phyloP scores from a whole-genome alignment of 2,888 invertebrate species.

The Tachina fera region DNA sequence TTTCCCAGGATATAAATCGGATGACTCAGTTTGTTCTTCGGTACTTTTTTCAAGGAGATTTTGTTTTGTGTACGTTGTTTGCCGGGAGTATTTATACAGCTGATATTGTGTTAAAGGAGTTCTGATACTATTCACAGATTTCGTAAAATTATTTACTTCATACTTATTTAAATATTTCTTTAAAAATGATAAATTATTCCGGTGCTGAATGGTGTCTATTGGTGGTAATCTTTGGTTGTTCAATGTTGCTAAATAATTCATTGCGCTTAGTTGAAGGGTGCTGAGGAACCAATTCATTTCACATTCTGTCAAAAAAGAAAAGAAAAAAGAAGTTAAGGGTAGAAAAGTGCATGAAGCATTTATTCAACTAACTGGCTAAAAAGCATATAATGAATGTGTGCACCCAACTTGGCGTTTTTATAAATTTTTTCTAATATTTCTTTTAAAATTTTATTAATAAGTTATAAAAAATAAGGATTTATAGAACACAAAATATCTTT shows the following conservation, averaged over 20 bases:
- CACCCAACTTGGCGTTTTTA: not conserved
- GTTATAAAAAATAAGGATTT: too few relatives aligned
- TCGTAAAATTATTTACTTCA: constrained; percentile 44
- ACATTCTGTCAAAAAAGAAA: constrained; percentile 57
- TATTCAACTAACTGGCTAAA: not conserved
- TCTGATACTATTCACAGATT: constrained; percentile 66
- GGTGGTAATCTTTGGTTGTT: constrained; percentile 46
- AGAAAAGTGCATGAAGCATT: not conserved
- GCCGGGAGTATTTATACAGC: constrained; percentile 34
- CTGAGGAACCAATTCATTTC: constrained; percentile 58
- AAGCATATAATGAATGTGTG: constrained; percentile 41
- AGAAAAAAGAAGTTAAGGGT: not conserved
- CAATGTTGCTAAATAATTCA: constrained; percentile 43
- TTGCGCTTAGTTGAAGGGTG: constrained; percentile 55
- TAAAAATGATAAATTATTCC: constrained; percentile 38
- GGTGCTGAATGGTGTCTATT: constrained; percentile 62
- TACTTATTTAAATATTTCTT: constrained; percentile 19
- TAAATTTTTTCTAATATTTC: not conserved
- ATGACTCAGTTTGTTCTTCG: not conserved
- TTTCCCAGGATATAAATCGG: constrained; percentile 55
- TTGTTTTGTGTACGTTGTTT: constrained; percentile 20
- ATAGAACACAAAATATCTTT: too few relatives aligned
- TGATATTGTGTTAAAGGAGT: constrained; percentile 61
- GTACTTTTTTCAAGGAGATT: not conserved
- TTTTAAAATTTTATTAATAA: not conserved